phyloP scores from a whole-genome alignment of 2,797 vertebrate genomes.

The Mallotus villosus region DNA sequence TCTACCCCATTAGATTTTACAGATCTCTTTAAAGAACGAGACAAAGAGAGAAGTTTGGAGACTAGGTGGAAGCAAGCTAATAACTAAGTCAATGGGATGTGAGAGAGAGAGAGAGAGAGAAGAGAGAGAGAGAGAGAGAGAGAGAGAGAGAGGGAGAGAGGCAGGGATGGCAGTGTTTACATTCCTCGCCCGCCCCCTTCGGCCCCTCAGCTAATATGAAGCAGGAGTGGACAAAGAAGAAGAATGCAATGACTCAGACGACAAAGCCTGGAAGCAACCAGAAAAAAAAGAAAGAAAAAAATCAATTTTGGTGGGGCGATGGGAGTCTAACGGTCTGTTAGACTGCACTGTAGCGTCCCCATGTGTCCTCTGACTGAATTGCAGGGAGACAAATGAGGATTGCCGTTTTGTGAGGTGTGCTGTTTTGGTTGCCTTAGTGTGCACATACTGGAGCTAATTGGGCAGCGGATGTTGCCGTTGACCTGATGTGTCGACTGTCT shows the following conservation, averaged over 20 bases:
- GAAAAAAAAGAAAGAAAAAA: background rate
- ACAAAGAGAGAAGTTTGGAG: too few relatives aligned
- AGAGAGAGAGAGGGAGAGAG: background rate
- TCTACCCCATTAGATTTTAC: too few relatives aligned
- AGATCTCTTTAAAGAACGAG: too few relatives aligned
- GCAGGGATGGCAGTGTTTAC: background rate
- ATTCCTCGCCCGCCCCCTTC: background rate
- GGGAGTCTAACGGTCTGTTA: conserved; percentile 16
- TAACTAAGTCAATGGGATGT: too few relatives aligned
- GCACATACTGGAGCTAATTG: too few relatives aligned
- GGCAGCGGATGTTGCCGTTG: too few relatives aligned
- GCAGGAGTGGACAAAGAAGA: background rate
- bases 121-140: background rate
- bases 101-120: background rate
- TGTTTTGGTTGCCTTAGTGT: too few relatives aligned
- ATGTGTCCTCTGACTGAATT: conserved; percentile 21
- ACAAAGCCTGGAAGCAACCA: background rate
- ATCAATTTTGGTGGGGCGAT: background rate
- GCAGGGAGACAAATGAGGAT: background rate
- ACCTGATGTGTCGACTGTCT: too few relatives aligned
- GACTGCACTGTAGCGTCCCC: conserved; percentile 30
- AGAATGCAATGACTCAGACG: background rate
- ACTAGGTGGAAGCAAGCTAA: too few relatives aligned
- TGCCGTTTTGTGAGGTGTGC: background rate
- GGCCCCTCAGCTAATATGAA: background rate